Conservation (phyloP, 2,113 vertebrate species). For the Struthio camelus region DNA sequence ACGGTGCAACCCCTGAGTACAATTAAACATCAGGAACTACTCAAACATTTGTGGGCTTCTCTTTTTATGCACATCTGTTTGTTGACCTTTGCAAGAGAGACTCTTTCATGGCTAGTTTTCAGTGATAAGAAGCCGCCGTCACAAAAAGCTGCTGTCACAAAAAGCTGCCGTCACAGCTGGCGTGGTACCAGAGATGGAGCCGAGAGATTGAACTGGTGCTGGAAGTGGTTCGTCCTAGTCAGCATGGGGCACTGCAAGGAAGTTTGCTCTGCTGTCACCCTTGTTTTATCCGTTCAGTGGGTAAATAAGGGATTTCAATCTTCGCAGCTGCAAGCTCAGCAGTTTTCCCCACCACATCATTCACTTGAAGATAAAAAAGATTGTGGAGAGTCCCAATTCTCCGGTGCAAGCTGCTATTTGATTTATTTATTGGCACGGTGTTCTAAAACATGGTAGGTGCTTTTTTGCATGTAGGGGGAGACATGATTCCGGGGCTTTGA, state of each 20-base stretch:
- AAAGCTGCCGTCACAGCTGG: background rate
- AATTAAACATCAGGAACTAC: conserved; percentile 49
- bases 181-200: background rate
- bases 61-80: conserved; percentile 52
- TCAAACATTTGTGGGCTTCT: conserved; percentile 26
- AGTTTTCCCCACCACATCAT: conserved; percentile 25
- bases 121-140: background rate
- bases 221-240: background rate
- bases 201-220: background rate
- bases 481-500: background rate
- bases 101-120: background rate
- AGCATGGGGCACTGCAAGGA: background rate
- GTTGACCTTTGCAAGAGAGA: conserved; percentile 23
- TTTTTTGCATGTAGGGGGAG: background rate
- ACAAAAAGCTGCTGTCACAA: background rate
- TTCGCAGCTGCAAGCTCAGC: conserved; percentile 40
- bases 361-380: conserved; percentile 9
- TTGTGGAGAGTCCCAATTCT: background rate
- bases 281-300: background rate
- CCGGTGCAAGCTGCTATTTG: background rate
- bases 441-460: background rate
- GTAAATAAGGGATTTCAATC: conserved; percentile 32
- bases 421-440: conserved; percentile 39
- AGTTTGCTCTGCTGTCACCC: conserved; percentile 17
- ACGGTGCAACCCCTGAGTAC: background rate